These are phyloP conservation scores for Pantherophis vulpinus DNA, from an alignment of 2,797 vertebrate species.

Conservation along the genomic window DNA sequence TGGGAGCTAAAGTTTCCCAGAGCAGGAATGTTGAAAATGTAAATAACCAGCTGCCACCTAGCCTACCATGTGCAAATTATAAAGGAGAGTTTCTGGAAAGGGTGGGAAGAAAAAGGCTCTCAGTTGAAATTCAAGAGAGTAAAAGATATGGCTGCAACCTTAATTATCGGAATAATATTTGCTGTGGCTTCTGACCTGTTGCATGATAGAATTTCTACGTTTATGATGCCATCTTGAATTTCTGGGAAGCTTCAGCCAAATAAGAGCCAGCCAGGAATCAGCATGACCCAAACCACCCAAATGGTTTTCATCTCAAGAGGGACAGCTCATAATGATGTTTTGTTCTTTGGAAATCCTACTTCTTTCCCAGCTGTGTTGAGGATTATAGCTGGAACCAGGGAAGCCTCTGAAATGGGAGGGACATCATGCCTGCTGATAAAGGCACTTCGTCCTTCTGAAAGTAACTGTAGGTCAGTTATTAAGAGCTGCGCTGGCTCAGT, in stretches of 20 bases:
- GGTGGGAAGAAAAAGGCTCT: background rate
- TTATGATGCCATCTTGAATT: background rate
- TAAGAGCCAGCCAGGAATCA: background rate
- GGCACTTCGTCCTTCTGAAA: background rate
- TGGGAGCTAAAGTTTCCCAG: background rate
- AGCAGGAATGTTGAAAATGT: background rate
- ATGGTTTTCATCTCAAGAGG: background rate
- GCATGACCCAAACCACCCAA: background rate
- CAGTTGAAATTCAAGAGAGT: background rate
- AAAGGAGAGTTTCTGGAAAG: background rate
- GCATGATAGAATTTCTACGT: background rate
- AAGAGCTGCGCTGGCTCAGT: background rate
- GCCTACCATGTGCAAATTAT: background rate
- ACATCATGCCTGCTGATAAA: background rate
- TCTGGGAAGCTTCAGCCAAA: background rate
- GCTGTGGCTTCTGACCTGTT: background rate
- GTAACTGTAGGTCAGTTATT: background rate
- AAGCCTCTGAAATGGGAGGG: background rate
- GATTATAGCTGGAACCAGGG: background rate
- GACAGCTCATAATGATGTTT: background rate
- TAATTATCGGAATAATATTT: background rate
- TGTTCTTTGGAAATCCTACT: background rate
- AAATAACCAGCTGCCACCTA: background rate
- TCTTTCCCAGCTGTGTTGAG: constrained; percentile 17
- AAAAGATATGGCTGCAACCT: background rate